Evolutionary conservation across 2,888 invertebrate species (phyloP).

Genomic region (Harpalus rubripes): DNA sequence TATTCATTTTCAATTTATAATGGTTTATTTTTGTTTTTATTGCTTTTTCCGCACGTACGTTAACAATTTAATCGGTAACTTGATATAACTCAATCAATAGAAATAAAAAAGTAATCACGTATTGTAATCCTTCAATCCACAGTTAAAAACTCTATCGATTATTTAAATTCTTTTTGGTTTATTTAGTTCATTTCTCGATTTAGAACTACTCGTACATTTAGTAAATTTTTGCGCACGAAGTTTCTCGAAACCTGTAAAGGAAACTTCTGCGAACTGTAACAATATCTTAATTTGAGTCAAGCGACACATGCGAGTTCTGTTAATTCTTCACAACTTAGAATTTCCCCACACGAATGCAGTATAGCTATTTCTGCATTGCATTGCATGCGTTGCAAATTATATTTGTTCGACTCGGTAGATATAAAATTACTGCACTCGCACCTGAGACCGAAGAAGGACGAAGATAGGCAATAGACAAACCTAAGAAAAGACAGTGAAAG

Average conservation of each 20-base stretch:
- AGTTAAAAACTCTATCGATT: conserved; percentile 28
- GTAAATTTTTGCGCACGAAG: conserved; percentile 30
- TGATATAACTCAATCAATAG: not conserved
- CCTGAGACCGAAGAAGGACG: conserved; percentile 29
- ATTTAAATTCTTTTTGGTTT: conserved; percentile 44
- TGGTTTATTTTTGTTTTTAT: no score
- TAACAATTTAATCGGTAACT: no score
- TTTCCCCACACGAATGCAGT: conserved; percentile 17
- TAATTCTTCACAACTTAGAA: conserved; percentile 41
- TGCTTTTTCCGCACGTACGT: no score
- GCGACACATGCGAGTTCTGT: conserved; percentile 36
- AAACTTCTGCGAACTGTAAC: conserved; percentile 39
- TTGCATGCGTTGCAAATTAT: conserved; percentile 40
- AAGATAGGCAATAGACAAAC: not conserved
- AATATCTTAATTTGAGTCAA: conserved; percentile 41
- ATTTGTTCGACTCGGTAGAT: conserved; percentile 39
- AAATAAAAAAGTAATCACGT: not conserved
- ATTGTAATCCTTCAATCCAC: not conserved
- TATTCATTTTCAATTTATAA: no score
- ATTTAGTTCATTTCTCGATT: conserved; percentile 25
- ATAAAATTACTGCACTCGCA: conserved; percentile 28
- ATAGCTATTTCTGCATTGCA: conserved; percentile 3
- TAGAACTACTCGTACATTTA: conserved; percentile 24
- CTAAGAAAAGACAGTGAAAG: not conserved
- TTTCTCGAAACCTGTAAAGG: conserved; percentile 18